Evolutionary conservation across 1,140 invertebrate genomes (phyloP).

Genomic region (Gryllus bimaculatus): DNA sequence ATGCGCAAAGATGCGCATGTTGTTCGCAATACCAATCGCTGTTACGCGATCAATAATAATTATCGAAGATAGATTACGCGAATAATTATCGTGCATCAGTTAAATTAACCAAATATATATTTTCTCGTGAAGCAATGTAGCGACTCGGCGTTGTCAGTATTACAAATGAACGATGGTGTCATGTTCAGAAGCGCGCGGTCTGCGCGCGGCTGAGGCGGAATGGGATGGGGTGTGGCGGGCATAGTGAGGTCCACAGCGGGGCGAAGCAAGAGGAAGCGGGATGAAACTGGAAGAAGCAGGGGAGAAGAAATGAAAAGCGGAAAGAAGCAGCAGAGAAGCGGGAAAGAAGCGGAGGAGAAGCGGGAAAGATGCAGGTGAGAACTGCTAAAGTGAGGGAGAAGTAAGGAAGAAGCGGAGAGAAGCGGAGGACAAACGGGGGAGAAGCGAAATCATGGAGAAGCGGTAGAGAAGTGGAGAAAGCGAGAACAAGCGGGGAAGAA

Average conservation of each 20-base stretch:
- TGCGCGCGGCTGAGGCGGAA: neutral
- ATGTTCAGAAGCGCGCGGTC: no score
- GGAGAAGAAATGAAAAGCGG: neutral
- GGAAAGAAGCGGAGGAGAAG: neutral
- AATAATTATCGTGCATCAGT: no score
- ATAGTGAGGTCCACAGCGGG: neutral
- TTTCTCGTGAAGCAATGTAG: no score
- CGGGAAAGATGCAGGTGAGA: no score
- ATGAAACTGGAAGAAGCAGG: neutral
- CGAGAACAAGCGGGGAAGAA: neutral
- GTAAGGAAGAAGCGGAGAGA: neutral
- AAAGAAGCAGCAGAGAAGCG: neutral
- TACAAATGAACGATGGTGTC: no score
- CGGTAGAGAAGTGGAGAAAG: neutral
- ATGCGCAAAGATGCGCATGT: no score
- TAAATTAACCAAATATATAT: no score
- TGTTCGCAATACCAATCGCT: no score
- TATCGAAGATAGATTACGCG: no score
- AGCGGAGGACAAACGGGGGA: neutral
- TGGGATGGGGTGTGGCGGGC: neutral
- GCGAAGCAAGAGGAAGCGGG: neutral
- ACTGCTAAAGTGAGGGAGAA: neutral
- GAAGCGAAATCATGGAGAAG: neutral
- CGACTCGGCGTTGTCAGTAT: no score
- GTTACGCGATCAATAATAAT: no score